Evolutionary conservation across 2,888 invertebrate species (phyloP), one percentile per base, ranked within the genome.

Genomic region (Tortricodes alternella): DNA sequence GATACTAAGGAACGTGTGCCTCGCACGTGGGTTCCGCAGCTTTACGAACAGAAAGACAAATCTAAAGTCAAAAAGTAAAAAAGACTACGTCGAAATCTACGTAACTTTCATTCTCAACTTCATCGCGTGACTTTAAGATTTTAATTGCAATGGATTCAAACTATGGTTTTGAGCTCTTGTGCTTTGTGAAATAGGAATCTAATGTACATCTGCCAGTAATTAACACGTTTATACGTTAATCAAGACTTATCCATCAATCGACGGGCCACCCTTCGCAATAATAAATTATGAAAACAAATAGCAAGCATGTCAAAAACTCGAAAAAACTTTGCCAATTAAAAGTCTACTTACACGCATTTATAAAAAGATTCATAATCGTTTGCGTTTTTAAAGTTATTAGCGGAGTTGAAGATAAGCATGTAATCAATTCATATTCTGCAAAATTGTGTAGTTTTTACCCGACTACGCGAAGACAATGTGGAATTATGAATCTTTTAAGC

Each of bases 1-100:
- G 71, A 70, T 61, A 69, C 62, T 64, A 35, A 61, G 59, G 71
- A 79, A 75, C 80, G 85, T 84, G 85, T 84, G 85, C 81, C 72
- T 60, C 77, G 79, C 88, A 89, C 87, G 87, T 89, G 88, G 55
- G 83, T 78, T 73, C 75, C 70, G 74, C 62, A 76, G 74, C 72
- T 73, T 56, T 60, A 19, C 38, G 13, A 79, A 84, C 80, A 78
- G 66, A 67, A 58, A 64, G 58, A 69, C 66, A 68, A n/a, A 60
- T 29, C 29, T 11, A 11, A 2, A n/a, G n/a, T 9, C n/a, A n/a
- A 11, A 29, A 1, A 29, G 5, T 11, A 3, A 29, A 29, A 29
- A 29, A 29, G 29, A 29, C 11, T 4, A 4, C n/a, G n/a, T n/a
- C 11, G 29, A 29, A 3, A 11, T n/a, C 11, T n/a, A 1, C n/a